Conservation (phyloP, 2,888 invertebrate species). For the Diachrysia chrysitis region DNA sequence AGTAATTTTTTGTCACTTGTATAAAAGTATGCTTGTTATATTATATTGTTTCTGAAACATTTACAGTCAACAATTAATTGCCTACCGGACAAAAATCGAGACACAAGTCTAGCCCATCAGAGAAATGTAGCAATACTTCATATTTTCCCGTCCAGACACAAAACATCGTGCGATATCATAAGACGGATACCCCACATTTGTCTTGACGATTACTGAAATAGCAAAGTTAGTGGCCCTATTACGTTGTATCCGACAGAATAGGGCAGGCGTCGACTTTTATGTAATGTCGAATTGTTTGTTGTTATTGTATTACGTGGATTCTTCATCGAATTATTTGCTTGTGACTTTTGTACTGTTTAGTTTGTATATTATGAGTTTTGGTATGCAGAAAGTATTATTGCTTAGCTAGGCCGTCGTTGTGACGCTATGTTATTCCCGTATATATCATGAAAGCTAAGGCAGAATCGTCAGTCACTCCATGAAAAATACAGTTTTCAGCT, state of each 20-base stretch:
- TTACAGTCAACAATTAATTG: background rate
- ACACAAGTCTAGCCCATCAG: slow-evolving; percentile 24
- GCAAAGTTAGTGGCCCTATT: slow-evolving; percentile 49
- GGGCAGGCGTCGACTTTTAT: slow-evolving; percentile 34
- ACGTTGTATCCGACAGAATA: slow-evolving; percentile 42
- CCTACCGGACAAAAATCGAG: background rate
- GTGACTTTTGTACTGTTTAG: background rate
- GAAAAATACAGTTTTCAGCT: too few species aligned
- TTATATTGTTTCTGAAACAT: too few species aligned
- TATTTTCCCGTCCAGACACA: slow-evolving; percentile 43
- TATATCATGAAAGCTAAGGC: too few species aligned
- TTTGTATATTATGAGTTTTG: background rate
- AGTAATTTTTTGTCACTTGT: too few species aligned
- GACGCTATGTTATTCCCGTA: too few species aligned
- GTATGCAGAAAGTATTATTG: too few species aligned
- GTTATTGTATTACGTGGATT: slow-evolving; percentile 19
- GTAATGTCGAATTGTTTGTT: slow-evolving; percentile 45
- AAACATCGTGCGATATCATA: slow-evolving; percentile 52
- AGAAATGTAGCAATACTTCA: slow-evolving; percentile 43
- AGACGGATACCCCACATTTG: slow-evolving; percentile 54
- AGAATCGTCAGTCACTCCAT: too few species aligned
- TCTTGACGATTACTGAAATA: slow-evolving; percentile 59
- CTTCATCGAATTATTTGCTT: slow-evolving; percentile 3
- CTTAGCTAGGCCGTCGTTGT: too few species aligned
- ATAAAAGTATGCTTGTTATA: too few species aligned